Base-by-base conservation (phyloP, 2,797 vertebrate genomes). In the Discoglossus pictus region DNA sequence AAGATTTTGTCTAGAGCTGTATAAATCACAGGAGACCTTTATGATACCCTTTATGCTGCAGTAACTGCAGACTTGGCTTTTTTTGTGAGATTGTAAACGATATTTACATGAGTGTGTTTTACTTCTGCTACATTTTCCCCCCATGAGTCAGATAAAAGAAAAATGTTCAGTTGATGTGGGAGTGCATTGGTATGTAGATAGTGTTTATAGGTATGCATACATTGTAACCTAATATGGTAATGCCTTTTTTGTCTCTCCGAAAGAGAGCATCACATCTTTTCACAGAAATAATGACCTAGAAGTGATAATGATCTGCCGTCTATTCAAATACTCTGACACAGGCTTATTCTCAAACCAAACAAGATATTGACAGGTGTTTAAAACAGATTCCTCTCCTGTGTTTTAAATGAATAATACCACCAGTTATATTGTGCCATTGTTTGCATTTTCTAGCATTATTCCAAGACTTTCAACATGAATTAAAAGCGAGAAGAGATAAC, bases 311-410 rank as follows among this genome's bases (percentile, higher is more conserved):
- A 50, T 66, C 17, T 10, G 23, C 35, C 24, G 16, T 24, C 18
- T 50, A 21, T 66, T 58, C 43, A 65, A 36, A 17, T 34, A 58
- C 6, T 23, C 17, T 39, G 18, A 39, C 20, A 56, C 6, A 15
- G 7, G n/a, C 24, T 10, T 44, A n/a, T 36, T 46, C 7, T 36
- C 17, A 48, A 56, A 47, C 25, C 16, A 58, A 58, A 56, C 42
- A 59, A 42, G 23, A 23, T 59, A 59, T 50, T 59, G 53, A 58
- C 64, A 39, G 11, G 17, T 31, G 44, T 59, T 24, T 67, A 35
- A 61, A 40, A 50, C 17, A 67, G 23, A 20, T 51, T 21, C 27
- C 27, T 31, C 16, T 27, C n/a, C 12, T 31, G 31, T 17, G 44
- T 65, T 55, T 17, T 47, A 21, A 56, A 58, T 54, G 13, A 54